Base-by-base conservation (phyloP, 2,888 invertebrate species). In the Suillia variegata region DNA sequence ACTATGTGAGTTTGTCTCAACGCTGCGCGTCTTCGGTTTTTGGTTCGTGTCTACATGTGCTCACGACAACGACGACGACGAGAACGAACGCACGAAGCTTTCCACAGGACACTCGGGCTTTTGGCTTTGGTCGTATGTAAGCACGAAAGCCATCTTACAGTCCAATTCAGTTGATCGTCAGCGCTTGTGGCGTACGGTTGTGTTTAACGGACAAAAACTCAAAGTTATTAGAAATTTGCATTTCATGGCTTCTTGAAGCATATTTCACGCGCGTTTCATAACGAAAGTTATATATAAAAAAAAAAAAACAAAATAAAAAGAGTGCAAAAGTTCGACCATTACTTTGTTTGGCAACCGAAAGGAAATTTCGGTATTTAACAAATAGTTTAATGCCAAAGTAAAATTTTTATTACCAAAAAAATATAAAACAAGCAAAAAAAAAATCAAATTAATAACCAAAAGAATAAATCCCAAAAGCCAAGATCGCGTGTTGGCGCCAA, bases 161-260 rank as follows among this genome's bases (percentile, higher is more conserved):
- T 51, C 45, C 24, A 45, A 10, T 62, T 74, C 69, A 78, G 77
- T 78, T 72, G 67, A 63, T 67, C 71, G 73, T 67, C 68, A 62
- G 66, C 67, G 62, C 63, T 76, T 70, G 76, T 74, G 64, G 67
- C 70, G 70, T 68, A 65, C 68, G 73, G 77, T 73, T 69, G 38
- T 38, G 38, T 38, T 38, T 31, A n/a, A n/a, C 26, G 26, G 26
- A 26, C 26, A 38, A 31, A 31, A 31, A 31, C 12, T 31, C 6
- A 6, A 31, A 31, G 31, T 31, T 31, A 31, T 12, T 31, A 6
- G 12, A 8, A 31, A 6, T 6, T 31, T 31, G 31, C n/a, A n/a
- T n/a, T n/a, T n/a, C n/a, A n/a, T n/a, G n/a, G n/a, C n/a, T n/a
- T n/a, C n/a, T n/a, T n/a, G n/a, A n/a, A n/a, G n/a, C n/a, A n/a